These are phyloP conservation scores for Dendroctonus ponderosae DNA, from an alignment of 1,140 invertebrate genomes.

Conservation along the genomic window DNA sequence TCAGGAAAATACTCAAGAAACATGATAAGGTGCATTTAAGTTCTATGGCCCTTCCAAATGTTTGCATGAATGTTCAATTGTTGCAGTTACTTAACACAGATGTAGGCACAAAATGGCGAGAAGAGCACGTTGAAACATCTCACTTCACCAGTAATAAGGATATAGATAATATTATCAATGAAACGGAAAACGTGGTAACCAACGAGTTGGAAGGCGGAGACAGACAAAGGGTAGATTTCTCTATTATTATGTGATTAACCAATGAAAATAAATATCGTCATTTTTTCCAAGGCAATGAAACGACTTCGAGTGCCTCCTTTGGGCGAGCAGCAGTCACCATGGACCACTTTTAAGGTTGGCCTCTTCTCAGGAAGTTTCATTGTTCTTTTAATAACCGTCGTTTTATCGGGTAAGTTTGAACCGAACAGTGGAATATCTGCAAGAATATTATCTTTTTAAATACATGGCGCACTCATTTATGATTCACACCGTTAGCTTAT, in stretches of 20 bases:
- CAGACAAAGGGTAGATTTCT: constrained; percentile 57
- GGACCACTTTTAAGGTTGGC: constrained; percentile 84
- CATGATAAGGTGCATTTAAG: constrained; percentile 77
- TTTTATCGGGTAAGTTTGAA: constrained; percentile 64
- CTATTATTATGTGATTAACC: background rate
- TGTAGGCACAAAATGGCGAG: constrained; percentile 69
- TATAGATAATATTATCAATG: constrained; percentile 80
- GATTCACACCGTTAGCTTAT: too few species aligned
- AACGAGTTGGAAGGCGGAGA: constrained; percentile 81
- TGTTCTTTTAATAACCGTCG: constrained; percentile 71
- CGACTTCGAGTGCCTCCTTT: constrained; percentile 80
- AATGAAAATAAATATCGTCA: background rate
- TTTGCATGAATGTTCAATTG: constrained; percentile 18
- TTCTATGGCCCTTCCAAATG: background rate
- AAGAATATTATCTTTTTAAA: too few species aligned
- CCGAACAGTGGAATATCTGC: background rate
- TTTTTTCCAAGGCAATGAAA: constrained; percentile 70
- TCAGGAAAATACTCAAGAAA: constrained; percentile 91
- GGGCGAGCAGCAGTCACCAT: constrained; percentile 77
- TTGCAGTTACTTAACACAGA: constrained; percentile 59
- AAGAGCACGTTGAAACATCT: constrained; percentile 75
- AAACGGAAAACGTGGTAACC: constrained; percentile 81
- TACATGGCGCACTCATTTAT: too few species aligned
- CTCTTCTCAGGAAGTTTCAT: constrained; percentile 79
- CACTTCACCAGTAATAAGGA: constrained; percentile 87